These are phyloP conservation scores for Hypsopygia costalis DNA, from an alignment of 2,888 invertebrate genomes.

Conservation along the genomic window DNA sequence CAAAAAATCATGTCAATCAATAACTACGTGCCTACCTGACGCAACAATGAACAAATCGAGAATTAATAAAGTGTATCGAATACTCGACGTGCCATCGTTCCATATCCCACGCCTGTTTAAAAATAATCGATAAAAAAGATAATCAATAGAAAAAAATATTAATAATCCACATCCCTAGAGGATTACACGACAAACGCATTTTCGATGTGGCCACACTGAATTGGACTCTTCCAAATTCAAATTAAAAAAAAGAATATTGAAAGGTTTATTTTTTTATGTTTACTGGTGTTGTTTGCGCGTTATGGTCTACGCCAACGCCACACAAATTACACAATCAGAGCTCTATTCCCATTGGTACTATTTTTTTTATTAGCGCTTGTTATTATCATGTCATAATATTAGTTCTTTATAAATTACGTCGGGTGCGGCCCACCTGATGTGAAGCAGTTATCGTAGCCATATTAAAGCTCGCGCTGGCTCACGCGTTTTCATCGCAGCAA, in stretches of 20 bases:
- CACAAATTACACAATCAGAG: no score
- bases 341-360: no score
- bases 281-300: no score
- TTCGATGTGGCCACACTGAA: constrained; percentile 71
- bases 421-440: no score
- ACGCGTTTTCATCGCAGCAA: no score
- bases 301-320: no score
- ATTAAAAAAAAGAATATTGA: constrained; percentile 42
- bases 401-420: no score
- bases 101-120: constrained; percentile 68
- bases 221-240: constrained; percentile 52
- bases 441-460: no score
- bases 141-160: constrained; percentile 54
- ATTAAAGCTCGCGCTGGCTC: no score
- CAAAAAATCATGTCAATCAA: constrained; percentile 22
- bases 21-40: constrained; percentile 22
- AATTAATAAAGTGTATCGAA: constrained; percentile 61
- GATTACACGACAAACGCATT: constrained; percentile 80
- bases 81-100: constrained; percentile 31
- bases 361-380: no score
- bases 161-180: constrained; percentile 71
- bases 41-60: constrained; percentile 53
- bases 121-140: constrained; percentile 58
- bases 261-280: constrained; percentile 30
- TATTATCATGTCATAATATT: no score